These are phyloP conservation scores for Cephus nigrinus DNA, from an alignment of 2,888 invertebrate species.

Conservation along the genomic window DNA sequence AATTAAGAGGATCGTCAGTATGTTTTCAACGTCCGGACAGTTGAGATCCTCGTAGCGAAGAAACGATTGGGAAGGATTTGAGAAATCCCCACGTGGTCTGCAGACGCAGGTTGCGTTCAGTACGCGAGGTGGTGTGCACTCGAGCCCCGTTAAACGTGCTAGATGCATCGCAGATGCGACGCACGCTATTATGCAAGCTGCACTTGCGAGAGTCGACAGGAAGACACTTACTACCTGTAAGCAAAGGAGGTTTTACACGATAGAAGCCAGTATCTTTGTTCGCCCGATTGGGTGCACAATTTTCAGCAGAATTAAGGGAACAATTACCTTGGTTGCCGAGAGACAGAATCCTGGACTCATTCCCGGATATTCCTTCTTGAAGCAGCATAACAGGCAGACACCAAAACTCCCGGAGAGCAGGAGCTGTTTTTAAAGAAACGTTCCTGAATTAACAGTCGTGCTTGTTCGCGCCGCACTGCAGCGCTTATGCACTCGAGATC, in stretches of 20 bases:
- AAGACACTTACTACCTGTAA: slow-evolving; percentile 47
- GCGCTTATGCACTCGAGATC: too few relatives aligned
- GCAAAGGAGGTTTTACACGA: not conserved
- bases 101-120: slow-evolving; percentile 55
- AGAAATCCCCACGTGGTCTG: slow-evolving; percentile 35
- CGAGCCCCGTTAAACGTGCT: slow-evolving; percentile 46
- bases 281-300: too few relatives aligned
- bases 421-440: slow-evolving; percentile 36
- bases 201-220: slow-evolving; percentile 43
- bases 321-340: slow-evolving; percentile 49
- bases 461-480: too few relatives aligned
- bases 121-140: slow-evolving; percentile 53
- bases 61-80: slow-evolving; percentile 36
- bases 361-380: slow-evolving; percentile 54
- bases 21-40: slow-evolving; percentile 56
- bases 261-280: too few relatives aligned
- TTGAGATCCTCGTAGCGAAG: slow-evolving; percentile 54
- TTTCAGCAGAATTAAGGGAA: not conserved
- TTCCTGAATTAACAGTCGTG: not conserved
- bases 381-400: slow-evolving; percentile 55
- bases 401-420: slow-evolving; percentile 58
- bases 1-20: slow-evolving; percentile 52
- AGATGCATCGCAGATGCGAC: slow-evolving; percentile 50
- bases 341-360: slow-evolving; percentile 55
- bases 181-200: slow-evolving; percentile 50